Evolutionary conservation across 2,797 vertebrate genomes (phyloP), one percentile per base, ranked within the genome.

Genomic region (Chrysocyon brachyurus): DNA sequence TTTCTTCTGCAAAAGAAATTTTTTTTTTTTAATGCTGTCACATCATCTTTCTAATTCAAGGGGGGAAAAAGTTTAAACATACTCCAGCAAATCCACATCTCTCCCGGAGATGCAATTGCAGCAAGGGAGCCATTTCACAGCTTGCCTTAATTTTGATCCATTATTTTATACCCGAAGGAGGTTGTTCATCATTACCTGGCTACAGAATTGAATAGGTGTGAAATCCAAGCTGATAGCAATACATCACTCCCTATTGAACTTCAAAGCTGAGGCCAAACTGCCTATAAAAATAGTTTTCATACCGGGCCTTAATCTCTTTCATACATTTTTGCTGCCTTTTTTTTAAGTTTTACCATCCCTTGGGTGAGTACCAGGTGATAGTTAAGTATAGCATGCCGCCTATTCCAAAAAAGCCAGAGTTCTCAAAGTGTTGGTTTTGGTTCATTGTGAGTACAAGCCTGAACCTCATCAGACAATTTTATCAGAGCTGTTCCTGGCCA

Each of bases 201-300:
- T 89, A 70, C 97, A 95, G 97, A 88, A 97, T 86, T 98, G 97
- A 98, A 97, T 97, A 98, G 97, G 97, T 98, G 98, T 96, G 98
- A 98, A 97, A 93, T 91, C 81, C 91, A 96, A 54, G 91, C 97
- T 95, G 97, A 97, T 97, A 95, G 94, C 91, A 83, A 97, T 93
- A 75, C 97, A 97, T 97, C 97, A 94, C 82, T 97, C 93, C 77
- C 85, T 54, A 86, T 12, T 94, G 89, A 93, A 98, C 98, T 98
- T 98, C 98, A 98, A 98, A 98, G 98, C 92, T 12, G 17, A 46
- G 87, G 93, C 95, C 95, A 97, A 97, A 89, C 96, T 84, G 98
- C 93, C 97, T 96, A 95, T 97, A 97, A 98, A 98, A 98, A 98
- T 98, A 97, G 97, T 96, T 98, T 97, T 98, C 97, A 98, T 97